A percentile compares a stretch with the other conserved stretches of the same genome.
phyloP scores from a whole-genome alignment of 2,113 vertebrate genomes.

The Procavia capensis region DNA sequence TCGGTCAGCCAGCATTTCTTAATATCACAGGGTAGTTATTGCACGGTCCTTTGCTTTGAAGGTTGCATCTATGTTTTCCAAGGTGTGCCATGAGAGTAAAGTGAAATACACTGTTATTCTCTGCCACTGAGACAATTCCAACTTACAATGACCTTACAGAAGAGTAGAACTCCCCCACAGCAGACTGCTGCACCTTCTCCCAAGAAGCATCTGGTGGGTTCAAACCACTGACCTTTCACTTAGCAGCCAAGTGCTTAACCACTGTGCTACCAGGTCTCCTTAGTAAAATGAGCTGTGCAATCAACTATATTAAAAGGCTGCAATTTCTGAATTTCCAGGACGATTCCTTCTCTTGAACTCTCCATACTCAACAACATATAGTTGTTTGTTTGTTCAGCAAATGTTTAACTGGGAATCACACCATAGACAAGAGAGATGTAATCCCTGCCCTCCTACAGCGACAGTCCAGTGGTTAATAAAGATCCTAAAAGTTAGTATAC shows the following conservation, averaged over 20 bases:
- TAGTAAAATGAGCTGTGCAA: not conserved
- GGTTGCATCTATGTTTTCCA: not conserved
- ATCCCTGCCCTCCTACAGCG: not conserved
- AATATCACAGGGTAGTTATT: not conserved
- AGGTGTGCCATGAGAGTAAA: not conserved
- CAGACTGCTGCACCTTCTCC: not conserved
- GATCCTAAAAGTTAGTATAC: not conserved
- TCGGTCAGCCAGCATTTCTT: not conserved
- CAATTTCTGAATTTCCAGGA: not conserved
- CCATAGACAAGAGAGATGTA: not conserved
- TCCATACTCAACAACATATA: not conserved
- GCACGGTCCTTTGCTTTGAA: not conserved
- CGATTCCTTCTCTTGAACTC: conserved; percentile 22
- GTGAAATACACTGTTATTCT: not conserved
- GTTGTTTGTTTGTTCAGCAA: conserved; percentile 9
- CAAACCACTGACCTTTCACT: not conserved
- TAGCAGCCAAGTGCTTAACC: not conserved
- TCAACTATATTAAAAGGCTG: not conserved
- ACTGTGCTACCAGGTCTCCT: not conserved
- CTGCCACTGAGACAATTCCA: not conserved
- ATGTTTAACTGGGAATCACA: not conserved
- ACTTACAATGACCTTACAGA: not conserved
- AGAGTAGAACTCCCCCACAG: not conserved
- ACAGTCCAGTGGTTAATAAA: not conserved
- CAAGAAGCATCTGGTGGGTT: not conserved